Percentiles rank a stretch among this genome's conserved stretches.
phyloP scores from a whole-genome alignment of 2,888 invertebrate species.

The Xylota segnis region DNA sequence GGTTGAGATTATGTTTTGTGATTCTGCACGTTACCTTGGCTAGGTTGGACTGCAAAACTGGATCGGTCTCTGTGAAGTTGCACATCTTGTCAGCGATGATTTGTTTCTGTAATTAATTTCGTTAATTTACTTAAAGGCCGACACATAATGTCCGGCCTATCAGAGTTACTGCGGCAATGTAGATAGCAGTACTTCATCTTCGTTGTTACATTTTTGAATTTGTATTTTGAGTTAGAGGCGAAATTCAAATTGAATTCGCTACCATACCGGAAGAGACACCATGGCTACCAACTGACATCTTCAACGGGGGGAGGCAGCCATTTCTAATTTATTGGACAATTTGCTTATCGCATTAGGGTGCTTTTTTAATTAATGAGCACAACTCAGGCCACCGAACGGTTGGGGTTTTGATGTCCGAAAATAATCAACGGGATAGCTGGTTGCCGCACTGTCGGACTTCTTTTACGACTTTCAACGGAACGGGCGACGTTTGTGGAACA shows the following conservation, averaged over 20 bases:
- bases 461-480: constrained; percentile 10
- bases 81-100: constrained; percentile 72
- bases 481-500: neutral
- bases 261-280: constrained; percentile 70
- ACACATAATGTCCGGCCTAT: constrained; percentile 73
- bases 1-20: constrained; percentile 73
- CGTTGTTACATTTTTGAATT: constrained; percentile 44
- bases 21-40: constrained; percentile 41
- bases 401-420: constrained; percentile 56
- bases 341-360: constrained; percentile 76
- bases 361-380: constrained; percentile 74
- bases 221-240: constrained; percentile 24
- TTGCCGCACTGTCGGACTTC: constrained; percentile 7
- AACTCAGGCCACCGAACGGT: constrained; percentile 62
- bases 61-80: constrained; percentile 70
- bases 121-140: constrained; percentile 72
- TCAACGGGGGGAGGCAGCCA: constrained; percentile 28
- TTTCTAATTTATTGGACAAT: constrained; percentile 70
- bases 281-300: constrained; percentile 38
- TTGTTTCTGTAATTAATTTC: constrained; percentile 75
- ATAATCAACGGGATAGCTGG: constrained; percentile 51
- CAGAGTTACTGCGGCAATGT: constrained; percentile 58
- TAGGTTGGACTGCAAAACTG: constrained; percentile 24
- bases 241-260: constrained; percentile 29
- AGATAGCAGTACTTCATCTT: constrained; percentile 65